Evolutionary conservation across 2,888 invertebrate species (phyloP), one percentile per base, ranked within the genome.

Genomic region (Crepidodera aurea): DNA sequence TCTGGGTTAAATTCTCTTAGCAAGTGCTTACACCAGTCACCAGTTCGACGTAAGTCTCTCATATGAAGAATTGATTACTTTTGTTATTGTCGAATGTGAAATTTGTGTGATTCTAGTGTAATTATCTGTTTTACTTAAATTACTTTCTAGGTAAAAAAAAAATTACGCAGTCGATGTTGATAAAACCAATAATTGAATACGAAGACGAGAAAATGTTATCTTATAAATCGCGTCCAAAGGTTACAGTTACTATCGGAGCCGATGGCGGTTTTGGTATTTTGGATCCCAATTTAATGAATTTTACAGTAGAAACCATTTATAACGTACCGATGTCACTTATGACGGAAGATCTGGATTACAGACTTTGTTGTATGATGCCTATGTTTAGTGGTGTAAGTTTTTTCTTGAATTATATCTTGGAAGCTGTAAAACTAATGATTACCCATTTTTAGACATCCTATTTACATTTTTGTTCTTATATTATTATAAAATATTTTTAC

Each of bases 281-380:
- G 7, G 55, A 71, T 22, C 58, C 71, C 15, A 75, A 72, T 15
- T 67, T 78, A 51, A 29, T 79, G 6, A 71, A 72, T 58, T 65
- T 79, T 27, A 79, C 80, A 1, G 53, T 79, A 1, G 79, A 81
- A 69, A 78, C 79, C 1, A 73, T 80, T 62, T 79, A 76, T 62
- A 80, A 80, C 66, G 51, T 77, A 44, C 79, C 79, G 1, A 42
- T 60, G 10, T 12, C 10, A 7, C 22, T 70, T 3, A 67, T 78
- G 64, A 67, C 71, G 51, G 54, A 65, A 1, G 69, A 75, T 27
- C 74, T 76, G 73, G 69, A 74, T n/a, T 79, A 76, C 62, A 73
- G 71, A 65, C 60, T 78, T 34, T 72, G 75, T 51, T 69, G 68
- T 6, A 60, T 70, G 37, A 19, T 77, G 13, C 76, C 77, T 12